Conservation (phyloP, 1,140 invertebrate genomes). For the Chionoecetes opilio region DNA sequence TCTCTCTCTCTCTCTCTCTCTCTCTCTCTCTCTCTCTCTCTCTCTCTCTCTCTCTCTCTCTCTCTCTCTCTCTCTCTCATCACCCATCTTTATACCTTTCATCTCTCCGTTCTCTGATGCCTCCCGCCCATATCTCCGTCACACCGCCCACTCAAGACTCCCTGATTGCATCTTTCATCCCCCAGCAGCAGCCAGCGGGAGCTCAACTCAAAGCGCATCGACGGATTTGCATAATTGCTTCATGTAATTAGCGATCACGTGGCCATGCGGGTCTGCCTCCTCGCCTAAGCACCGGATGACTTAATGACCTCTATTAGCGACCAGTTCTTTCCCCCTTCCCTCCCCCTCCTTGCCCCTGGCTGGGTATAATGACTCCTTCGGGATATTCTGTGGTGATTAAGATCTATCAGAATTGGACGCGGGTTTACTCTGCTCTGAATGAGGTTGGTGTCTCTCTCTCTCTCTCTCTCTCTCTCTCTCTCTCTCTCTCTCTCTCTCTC, state of each 20-base stretch:
- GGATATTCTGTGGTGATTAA: too few species aligned
- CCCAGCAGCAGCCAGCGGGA: not conserved
- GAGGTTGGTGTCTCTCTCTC: not conserved
- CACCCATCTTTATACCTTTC: too few species aligned
- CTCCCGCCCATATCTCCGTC: too few species aligned
- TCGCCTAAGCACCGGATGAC: constrained; percentile 12
- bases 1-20: not conserved
- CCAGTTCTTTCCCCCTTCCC: not conserved
- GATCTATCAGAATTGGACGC: too few species aligned
- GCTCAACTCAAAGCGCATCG: not conserved
- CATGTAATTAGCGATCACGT: constrained; percentile 14
- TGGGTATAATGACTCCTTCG: too few species aligned
- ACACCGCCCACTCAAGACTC: too few species aligned
- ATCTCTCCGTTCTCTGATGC: too few species aligned
- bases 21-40: not conserved
- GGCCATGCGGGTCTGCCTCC: not conserved
- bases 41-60: not conserved
- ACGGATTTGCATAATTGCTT: constrained; percentile 5
- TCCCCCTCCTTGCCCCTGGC: not conserved
- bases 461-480: constrained; percentile 1
- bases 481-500: constrained; percentile 45
- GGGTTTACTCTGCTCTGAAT: not conserved
- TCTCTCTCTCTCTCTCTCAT: not conserved
- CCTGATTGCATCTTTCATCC: not conserved
- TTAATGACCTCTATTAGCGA: constrained; percentile 30